phyloP scores from a whole-genome alignment of 1,140 invertebrate genomes.

The Centruroides sculpturatus region DNA sequence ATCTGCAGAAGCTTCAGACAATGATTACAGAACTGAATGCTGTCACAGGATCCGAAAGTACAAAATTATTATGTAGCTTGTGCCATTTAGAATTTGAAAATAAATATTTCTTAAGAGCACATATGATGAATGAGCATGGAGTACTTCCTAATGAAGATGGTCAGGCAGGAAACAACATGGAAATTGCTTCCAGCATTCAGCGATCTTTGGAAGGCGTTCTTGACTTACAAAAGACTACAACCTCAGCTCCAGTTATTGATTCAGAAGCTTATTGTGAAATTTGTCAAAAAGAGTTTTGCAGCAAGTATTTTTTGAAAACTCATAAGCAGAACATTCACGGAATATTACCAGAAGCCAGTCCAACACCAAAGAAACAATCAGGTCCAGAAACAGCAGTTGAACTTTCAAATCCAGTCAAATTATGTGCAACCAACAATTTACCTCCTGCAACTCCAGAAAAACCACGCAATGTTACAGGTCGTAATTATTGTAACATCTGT shows the following conservation, averaged over 20 bases:
- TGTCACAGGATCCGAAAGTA: slow-evolving; percentile 17
- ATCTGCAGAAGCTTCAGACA: slow-evolving; percentile 71
- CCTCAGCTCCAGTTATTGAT: slow-evolving; percentile 14
- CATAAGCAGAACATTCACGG: slow-evolving; percentile 42
- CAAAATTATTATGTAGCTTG: slow-evolving; percentile 35
- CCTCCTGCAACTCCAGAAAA: slow-evolving; percentile 1
- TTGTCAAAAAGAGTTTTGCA: slow-evolving; percentile 46
- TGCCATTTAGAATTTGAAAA: slow-evolving; percentile 42
- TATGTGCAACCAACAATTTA: background rate
- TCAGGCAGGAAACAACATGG: slow-evolving; percentile 8
- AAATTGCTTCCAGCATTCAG: slow-evolving; percentile 9
- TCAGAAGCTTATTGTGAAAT: slow-evolving; percentile 36
- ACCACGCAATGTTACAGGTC: slow-evolving; percentile 22
- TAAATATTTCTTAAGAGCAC: slow-evolving; percentile 39
- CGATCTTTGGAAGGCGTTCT: slow-evolving; percentile 6
- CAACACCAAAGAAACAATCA: slow-evolving; percentile 12
- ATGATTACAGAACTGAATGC: slow-evolving; percentile 80
- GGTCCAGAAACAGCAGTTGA: no score
- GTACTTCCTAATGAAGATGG: slow-evolving; percentile 29
- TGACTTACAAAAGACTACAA: slow-evolving; percentile 9
- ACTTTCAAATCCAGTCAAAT: background rate
- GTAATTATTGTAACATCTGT: slow-evolving; percentile 94
- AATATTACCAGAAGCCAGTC: slow-evolving; percentile 11
- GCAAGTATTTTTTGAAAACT: slow-evolving; percentile 40
- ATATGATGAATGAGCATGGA: slow-evolving; percentile 44